Percentiles rank a stretch among this genome's conserved stretches.
Evolutionary conservation across 2,888 invertebrate genomes (phyloP).

Genomic region (Minunthozetes semirufus): DNA sequence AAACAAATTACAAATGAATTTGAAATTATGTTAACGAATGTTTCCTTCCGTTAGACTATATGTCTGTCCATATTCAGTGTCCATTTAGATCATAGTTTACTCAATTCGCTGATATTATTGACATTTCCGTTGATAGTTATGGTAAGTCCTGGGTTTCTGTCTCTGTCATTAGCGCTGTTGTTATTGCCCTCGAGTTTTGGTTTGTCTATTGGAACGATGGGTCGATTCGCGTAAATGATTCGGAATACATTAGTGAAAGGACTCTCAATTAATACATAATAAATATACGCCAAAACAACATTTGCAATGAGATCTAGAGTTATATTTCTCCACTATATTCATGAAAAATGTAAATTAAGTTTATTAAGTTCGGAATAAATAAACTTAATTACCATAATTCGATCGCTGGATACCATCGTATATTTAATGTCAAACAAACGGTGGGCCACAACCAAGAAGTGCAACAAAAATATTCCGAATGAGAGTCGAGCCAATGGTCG

Average conservation of each 20-base stretch:
- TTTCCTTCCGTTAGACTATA: no score
- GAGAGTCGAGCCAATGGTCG: constrained; percentile 5
- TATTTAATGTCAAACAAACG: constrained; percentile 1
- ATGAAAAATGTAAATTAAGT: neutral
- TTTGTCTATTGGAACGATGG: neutral
- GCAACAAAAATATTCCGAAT: constrained; percentile 11
- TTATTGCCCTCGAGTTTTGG: neutral
- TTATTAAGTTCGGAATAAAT: no score
- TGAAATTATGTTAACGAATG: no score
- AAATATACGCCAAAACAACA: constrained; percentile 2
- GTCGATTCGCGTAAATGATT: neutral
- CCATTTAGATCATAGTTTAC: constrained; percentile 4
- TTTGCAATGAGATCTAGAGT: neutral
- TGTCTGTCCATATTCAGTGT: no score
- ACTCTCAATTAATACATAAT: constrained; percentile 1
- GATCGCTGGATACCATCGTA: neutral
- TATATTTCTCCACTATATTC: neutral
- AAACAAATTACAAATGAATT: no score
- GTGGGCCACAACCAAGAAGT: neutral
- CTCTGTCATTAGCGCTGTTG: neutral
- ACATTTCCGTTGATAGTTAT: constrained; percentile 1
- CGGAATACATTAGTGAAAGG: constrained; percentile 7
- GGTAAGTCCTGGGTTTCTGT: neutral
- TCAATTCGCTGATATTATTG: constrained; percentile 1
- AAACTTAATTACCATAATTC: no score